These are phyloP conservation scores for Rhagonycha fulva DNA, from an alignment of 2,888 invertebrate genomes.

Conservation along the genomic window DNA sequence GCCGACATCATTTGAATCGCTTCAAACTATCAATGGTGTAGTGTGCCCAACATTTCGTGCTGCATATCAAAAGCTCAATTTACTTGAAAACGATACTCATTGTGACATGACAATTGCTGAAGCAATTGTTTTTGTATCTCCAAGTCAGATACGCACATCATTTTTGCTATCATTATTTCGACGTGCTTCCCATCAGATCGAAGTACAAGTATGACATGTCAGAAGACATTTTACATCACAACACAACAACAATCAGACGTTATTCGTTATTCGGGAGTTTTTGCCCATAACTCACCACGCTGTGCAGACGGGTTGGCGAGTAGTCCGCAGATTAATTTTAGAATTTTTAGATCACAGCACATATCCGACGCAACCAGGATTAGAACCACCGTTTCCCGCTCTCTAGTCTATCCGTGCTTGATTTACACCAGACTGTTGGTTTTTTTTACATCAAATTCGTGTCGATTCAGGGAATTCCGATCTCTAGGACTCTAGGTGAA, in stretches of 20 bases:
- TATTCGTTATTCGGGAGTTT: too few species aligned
- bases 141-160: conserved; percentile 8
- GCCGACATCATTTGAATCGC: conserved; percentile 16
- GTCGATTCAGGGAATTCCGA: neutral
- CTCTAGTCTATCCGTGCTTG: too few species aligned
- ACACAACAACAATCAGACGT: too few species aligned
- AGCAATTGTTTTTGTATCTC: conserved; percentile 28
- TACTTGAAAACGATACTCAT: conserved; percentile 36
- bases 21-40: conserved; percentile 15
- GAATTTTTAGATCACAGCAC: too few species aligned
- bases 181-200: conserved; percentile 1
- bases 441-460: conserved; percentile 15
- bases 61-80: conserved; percentile 16
- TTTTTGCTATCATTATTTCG: conserved; percentile 1
- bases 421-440: too few species aligned
- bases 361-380: too few species aligned
- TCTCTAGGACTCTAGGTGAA: too few species aligned
- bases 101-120: conserved; percentile 34
- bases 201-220: conserved; percentile 34
- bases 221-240: conserved; percentile 33
- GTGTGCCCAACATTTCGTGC: conserved; percentile 16
- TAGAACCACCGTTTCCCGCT: too few species aligned
- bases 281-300: too few species aligned
- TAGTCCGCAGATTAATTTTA: too few species aligned
- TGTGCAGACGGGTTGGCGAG: too few species aligned